phyloP scores from a whole-genome alignment of 2,797 vertebrate species.

The Sciurus carolinensis region DNA sequence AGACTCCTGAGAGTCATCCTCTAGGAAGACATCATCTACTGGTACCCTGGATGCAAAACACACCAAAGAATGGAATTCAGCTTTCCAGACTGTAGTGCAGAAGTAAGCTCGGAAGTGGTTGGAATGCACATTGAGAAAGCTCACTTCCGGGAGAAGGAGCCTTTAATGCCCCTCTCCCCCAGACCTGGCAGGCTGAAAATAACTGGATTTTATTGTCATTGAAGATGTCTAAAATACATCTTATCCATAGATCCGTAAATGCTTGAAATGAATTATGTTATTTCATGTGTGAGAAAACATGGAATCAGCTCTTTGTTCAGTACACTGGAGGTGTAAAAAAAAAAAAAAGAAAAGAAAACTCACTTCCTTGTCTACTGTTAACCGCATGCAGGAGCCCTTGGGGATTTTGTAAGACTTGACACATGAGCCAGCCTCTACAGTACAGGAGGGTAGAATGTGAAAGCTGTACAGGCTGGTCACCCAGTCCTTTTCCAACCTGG shows the following conservation, averaged over 20 bases:
- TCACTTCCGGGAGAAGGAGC: not conserved
- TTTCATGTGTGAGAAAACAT: not conserved
- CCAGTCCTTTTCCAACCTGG: not conserved
- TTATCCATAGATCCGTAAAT: rapidly evolving
- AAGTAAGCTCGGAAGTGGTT: not conserved
- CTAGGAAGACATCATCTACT: not conserved
- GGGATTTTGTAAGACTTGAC: not conserved
- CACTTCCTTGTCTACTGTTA: too few species aligned
- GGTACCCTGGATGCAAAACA: not conserved
- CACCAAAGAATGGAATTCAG: not conserved
- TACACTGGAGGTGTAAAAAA: not conserved
- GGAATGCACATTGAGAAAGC: not conserved
- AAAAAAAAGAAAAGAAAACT: too few species aligned
- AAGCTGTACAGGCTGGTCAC: not conserved
- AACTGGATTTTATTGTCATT: not conserved
- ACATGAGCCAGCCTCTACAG: not conserved
- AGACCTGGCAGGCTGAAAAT: not conserved
- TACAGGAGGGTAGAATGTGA: not conserved
- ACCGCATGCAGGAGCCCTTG: not conserved
- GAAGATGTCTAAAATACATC: not conserved
- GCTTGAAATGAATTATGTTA: not conserved
- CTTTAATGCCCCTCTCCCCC: not conserved
- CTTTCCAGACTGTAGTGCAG: not conserved
- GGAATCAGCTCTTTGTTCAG: not conserved
- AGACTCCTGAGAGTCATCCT: not conserved